These are phyloP conservation scores for Hydropsyche tenuis DNA, from an alignment of 1,140 invertebrate species.

Conservation along the genomic window DNA sequence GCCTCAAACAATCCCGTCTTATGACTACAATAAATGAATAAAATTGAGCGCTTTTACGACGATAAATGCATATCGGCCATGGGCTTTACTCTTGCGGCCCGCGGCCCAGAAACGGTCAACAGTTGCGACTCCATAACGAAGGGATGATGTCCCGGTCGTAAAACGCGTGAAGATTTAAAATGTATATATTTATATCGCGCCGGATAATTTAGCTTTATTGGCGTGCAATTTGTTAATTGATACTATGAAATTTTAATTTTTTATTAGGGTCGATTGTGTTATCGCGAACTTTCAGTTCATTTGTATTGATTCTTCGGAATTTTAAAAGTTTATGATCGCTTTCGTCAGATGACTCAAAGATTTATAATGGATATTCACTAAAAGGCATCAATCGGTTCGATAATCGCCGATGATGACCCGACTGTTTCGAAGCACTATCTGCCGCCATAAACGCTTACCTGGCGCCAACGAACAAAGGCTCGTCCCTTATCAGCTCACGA, in stretches of 20 bases:
- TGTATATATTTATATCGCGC: no score
- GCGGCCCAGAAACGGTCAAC: no score
- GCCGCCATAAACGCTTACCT: slow-evolving; percentile 33
- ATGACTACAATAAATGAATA: slow-evolving; percentile 48
- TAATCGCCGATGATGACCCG: neutral
- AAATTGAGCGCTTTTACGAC: slow-evolving; percentile 45
- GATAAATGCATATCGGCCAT: slow-evolving; percentile 28
- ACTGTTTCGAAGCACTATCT: neutral
- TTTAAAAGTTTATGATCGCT: no score
- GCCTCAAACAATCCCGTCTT: slow-evolving; percentile 47
- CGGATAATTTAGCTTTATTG: no score
- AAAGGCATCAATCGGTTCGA: slow-evolving; percentile 14
- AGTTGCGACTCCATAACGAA: no score
- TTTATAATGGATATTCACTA: neutral
- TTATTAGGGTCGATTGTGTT: no score
- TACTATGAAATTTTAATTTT: no score
- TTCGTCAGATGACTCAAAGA: slow-evolving; percentile 6
- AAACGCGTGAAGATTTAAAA: neutral
- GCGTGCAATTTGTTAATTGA: no score
- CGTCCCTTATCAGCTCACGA: slow-evolving; percentile 5
- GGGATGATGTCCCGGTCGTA: neutral
- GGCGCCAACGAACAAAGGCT: slow-evolving; percentile 21
- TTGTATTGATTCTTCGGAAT: neutral
- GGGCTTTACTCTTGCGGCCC: no score
- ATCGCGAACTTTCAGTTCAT: neutral